Base-by-base conservation (phyloP, 2,888 invertebrate species). In the Hydrotaea cyrtoneurina region DNA sequence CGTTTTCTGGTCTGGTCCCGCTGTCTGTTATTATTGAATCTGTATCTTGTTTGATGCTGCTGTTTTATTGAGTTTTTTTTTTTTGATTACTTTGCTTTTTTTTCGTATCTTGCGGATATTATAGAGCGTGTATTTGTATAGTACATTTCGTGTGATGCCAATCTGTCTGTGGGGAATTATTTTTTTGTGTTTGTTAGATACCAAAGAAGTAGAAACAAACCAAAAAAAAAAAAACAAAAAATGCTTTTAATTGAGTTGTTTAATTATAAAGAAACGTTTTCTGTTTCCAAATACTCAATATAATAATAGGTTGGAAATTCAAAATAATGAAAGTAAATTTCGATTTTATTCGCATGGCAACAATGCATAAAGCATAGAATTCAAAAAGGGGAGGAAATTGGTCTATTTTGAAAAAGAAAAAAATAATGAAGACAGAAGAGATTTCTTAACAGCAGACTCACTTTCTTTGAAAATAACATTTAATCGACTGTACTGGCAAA, bases 91-190 rank as follows among this genome's bases (percentile, higher is more conserved):
- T 39, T 39, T 39, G 39, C 39, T 10, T 66, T 39, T 39, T 66
- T 66, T 1, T 66, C 21, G 21, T n/a, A 46, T 11, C 7, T 69
- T 43, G 19, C 26, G 62, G 26, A 62, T 62, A 62, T 31, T 31
- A 31, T 62, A 31, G 15, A 0, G 13, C 39, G 39, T 8, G 3
- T 39, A 19, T 39, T 10, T 64, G 23, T 15, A 59, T 23, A 59
- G n/a, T 59, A 59, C 2, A 31, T n/a, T 3, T 43, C 19, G 13
- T 8, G 11, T 19, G 43, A 21, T 69, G 69, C 69, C 69, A 69
- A 69, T 69, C 43, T 31, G 69, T 69, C 69, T 69, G 69, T 23
- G 21, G 23, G 43, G 21, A 23, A 23, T 46, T 69, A 15, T 43
- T 46, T 46, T n/a, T n/a, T n/a, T 66, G 11, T 21, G 66, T 1